These are phyloP conservation scores for Antechinus flavipes DNA, from an alignment of 2,113 vertebrate species.

Conservation along the genomic window DNA sequence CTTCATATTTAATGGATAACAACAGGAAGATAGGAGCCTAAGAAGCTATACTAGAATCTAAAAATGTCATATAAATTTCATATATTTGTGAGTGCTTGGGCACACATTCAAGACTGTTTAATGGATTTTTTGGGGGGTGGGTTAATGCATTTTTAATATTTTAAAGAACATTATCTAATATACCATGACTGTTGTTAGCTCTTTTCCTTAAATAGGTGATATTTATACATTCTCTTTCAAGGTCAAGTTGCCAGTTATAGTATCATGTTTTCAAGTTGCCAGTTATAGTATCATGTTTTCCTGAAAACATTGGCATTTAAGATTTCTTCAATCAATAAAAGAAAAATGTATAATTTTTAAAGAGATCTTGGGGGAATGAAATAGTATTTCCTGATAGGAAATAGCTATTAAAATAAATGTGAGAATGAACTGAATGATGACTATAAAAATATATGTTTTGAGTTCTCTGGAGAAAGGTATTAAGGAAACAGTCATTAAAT, in stretches of 20 bases:
- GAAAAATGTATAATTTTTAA: not conserved
- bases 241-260: not conserved
- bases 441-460: not conserved
- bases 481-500: not conserved
- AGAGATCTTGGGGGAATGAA: constrained; percentile 12
- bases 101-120: not conserved
- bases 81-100: not conserved
- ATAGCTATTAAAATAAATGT: not conserved
- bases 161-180: not conserved
- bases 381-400: not conserved
- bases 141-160: not conserved
- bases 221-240: constrained; percentile 10
- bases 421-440: not conserved
- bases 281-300: not conserved
- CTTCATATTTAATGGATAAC: not conserved
- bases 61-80: not conserved
- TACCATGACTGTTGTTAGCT: not conserved
- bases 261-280: not conserved
- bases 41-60: not conserved
- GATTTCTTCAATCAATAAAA: not conserved
- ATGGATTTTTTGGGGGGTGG: not conserved
- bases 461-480: not conserved
- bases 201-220: not conserved
- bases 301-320: not conserved
- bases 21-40: not conserved